Percentiles rank a stretch among this genome's conserved stretches.
Evolutionary conservation across 1,140 invertebrate genomes (phyloP).

Genomic region (Drosophila paulistorum): DNA sequence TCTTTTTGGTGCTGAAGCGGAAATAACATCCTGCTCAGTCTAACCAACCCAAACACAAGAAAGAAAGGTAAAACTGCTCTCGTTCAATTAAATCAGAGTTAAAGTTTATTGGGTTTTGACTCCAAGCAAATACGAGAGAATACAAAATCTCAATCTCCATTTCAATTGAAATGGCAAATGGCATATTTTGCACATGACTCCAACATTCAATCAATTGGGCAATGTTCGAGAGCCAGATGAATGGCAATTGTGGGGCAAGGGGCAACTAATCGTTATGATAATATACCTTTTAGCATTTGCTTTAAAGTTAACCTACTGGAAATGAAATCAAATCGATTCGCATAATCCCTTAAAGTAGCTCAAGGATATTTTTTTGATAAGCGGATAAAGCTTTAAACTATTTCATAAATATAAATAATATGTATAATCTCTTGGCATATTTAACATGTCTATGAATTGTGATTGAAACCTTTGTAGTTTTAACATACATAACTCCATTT

Average conservation of each 20-base stretch:
- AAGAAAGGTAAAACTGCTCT: background rate
- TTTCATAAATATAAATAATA: background rate
- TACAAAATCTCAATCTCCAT: background rate
- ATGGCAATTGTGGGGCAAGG: background rate
- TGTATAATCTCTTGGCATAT: too few relatives aligned
- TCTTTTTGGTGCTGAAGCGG: slow-evolving; percentile 9
- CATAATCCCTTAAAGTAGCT: too few relatives aligned
- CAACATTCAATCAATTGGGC: slow-evolving; percentile 15
- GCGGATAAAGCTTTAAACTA: background rate
- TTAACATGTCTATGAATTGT: too few relatives aligned
- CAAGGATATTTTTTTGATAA: too few relatives aligned
- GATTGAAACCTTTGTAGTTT: too few relatives aligned
- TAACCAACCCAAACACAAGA: background rate
- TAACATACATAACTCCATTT: too few relatives aligned
- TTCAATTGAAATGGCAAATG: slow-evolving; percentile 2
- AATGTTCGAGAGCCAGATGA: background rate
- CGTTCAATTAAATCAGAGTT: slow-evolving; percentile 7
- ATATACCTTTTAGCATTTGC: too few relatives aligned
- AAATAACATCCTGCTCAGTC: slow-evolving; percentile 3
- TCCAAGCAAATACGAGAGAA: background rate
- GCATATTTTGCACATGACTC: too few relatives aligned
- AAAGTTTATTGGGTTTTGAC: slow-evolving; percentile 1
- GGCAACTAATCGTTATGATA: too few relatives aligned
- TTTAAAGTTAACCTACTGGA: too few relatives aligned
- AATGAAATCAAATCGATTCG: too few relatives aligned